phyloP scores from a whole-genome alignment of 2,888 invertebrate species.

The Cephus spinipes region DNA sequence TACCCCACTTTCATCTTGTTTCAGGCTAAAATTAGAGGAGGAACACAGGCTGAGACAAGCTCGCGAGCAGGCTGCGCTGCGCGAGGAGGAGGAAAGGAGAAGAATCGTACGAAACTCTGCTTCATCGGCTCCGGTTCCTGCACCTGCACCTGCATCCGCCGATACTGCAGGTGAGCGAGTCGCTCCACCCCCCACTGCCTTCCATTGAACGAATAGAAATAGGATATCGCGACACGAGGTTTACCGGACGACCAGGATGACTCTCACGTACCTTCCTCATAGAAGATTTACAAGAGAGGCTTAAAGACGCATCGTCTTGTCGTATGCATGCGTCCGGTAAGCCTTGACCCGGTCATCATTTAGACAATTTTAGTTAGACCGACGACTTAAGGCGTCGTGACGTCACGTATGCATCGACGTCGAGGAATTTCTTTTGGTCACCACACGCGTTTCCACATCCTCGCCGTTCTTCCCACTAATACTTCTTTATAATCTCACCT shows the following conservation, averaged over 20 bases:
- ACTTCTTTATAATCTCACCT: neutral
- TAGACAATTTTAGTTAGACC: conserved; percentile 25
- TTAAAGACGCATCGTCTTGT: conserved; percentile 8
- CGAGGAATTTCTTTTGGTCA: neutral
- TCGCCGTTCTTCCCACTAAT: neutral
- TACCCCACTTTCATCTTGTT: conserved; percentile 22
- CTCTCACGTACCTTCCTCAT: conserved; percentile 8
- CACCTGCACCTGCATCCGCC: conserved; percentile 62
- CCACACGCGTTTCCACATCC: neutral
- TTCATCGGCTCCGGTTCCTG: conserved; percentile 57
- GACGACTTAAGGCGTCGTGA: neutral
- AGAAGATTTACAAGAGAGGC: conserved; percentile 6
- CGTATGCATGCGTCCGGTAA: conserved; percentile 30
- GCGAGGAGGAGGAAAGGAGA: conserved; percentile 70
- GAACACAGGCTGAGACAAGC: conserved; percentile 74
- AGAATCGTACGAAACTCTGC: conserved; percentile 60
- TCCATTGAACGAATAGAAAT: conserved; percentile 59
- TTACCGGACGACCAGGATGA: conserved; percentile 28
- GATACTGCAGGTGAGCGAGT: conserved; percentile 66
- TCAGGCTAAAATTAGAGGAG: conserved; percentile 77
- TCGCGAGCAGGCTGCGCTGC: conserved; percentile 71
- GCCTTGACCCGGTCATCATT: conserved; percentile 30
- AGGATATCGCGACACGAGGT: conserved; percentile 33
- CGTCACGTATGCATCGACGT: neutral
- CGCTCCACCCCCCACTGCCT: conserved; percentile 66